These are phyloP conservation scores for Hypercompe scribonia DNA, from an alignment of 2,888 invertebrate genomes.

Conservation along the genomic window DNA sequence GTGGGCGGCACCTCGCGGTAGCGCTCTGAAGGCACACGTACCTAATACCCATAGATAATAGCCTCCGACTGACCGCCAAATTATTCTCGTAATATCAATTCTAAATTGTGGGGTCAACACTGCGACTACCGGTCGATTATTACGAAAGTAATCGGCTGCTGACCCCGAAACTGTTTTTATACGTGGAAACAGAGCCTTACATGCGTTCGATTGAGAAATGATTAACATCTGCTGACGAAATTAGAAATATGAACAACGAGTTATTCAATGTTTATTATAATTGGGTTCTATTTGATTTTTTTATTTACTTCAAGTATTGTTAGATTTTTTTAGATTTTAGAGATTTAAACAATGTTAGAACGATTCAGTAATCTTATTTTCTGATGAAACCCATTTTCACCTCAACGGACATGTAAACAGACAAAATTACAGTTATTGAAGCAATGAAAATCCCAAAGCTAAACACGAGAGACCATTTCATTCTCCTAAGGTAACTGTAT, in stretches of 20 bases:
- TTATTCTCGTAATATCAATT: slow-evolving; percentile 40
- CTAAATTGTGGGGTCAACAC: slow-evolving; percentile 32
- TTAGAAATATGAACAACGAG: neutral
- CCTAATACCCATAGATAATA: slow-evolving; percentile 29
- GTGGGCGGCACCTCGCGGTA: slow-evolving; percentile 37
- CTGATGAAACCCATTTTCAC: no score
- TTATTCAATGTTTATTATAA: neutral
- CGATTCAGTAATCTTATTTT: no score
- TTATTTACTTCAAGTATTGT: neutral
- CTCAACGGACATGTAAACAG: no score
- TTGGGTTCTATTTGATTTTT: neutral
- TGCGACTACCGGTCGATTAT: slow-evolving; percentile 46
- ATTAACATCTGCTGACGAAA: neutral
- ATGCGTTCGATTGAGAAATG: slow-evolving; percentile 2
- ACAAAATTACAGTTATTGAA: no score
- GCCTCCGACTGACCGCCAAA: slow-evolving; percentile 29
- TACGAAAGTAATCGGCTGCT: slow-evolving; percentile 41
- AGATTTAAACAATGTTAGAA: no score
- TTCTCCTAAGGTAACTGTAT: no score
- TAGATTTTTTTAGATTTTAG: no score
- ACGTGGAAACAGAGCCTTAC: slow-evolving; percentile 4
- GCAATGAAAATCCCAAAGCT: no score
- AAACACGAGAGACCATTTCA: no score
- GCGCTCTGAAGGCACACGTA: slow-evolving; percentile 29
- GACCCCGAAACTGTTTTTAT: slow-evolving; percentile 15